phyloP scores from a whole-genome alignment of 2,113 vertebrate genomes.

The Grantiella picta region DNA sequence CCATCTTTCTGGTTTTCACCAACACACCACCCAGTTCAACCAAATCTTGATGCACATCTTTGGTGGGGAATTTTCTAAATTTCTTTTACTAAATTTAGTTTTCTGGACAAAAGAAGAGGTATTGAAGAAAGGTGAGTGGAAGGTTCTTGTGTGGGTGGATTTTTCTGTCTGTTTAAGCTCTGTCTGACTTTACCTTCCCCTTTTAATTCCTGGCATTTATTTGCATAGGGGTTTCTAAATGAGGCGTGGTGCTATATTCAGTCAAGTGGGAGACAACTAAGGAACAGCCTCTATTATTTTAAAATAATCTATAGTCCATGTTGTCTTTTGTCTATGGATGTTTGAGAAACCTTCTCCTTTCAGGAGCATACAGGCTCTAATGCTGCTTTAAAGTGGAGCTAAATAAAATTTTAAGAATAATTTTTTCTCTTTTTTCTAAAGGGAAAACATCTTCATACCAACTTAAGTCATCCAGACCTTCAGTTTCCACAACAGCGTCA shows the following conservation, averaged over 20 bases:
- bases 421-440: neutral
- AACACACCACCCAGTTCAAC: neutral
- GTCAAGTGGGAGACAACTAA: neutral
- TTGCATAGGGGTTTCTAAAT: neutral
- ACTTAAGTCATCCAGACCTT: neutral
- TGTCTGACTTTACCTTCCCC: neutral
- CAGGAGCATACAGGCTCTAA: neutral
- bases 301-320: neutral
- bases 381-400: neutral
- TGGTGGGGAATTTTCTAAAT: neutral
- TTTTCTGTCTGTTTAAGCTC: neutral
- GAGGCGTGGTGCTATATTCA: neutral
- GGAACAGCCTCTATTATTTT: neutral
- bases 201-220: neutral
- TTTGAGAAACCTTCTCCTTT: neutral
- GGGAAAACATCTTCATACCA: neutral
- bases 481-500: neutral
- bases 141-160: neutral
- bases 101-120: neutral
- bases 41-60: neutral
- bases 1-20: neutral
- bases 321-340: neutral
- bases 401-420: neutral
- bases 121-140: neutral
- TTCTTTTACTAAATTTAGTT: neutral